phyloP scores from a whole-genome alignment of 1,140 invertebrate species.

The Drosophila orena region DNA sequence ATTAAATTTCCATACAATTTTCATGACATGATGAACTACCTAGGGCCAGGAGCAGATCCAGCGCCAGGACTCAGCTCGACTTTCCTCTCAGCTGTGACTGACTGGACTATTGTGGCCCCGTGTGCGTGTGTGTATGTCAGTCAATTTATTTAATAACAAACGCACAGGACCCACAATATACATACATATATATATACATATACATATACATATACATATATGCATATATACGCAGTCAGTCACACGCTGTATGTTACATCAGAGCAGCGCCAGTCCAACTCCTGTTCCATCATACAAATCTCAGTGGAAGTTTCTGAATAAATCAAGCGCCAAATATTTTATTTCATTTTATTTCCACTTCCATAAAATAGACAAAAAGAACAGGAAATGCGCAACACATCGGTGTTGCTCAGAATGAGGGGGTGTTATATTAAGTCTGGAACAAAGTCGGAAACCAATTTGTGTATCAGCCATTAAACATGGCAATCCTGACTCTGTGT shows the following conservation, averaged over 20 bases:
- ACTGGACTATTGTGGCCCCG: slow-evolving; percentile 27
- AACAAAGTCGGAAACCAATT: no score
- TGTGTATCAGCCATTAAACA: no score
- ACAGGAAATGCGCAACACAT: background rate
- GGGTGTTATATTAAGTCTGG: no score
- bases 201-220: no score
- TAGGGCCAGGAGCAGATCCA: slow-evolving; percentile 51
- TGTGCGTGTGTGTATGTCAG: slow-evolving; percentile 59
- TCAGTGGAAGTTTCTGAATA: slow-evolving; percentile 65
- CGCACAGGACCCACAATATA: slow-evolving; percentile 37
- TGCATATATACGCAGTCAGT: slow-evolving; percentile 5
- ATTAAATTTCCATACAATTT: slow-evolving; percentile 84
- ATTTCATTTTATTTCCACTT: slow-evolving; percentile 67
- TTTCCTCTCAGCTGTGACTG: slow-evolving; percentile 41
- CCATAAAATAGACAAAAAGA: slow-evolving; percentile 38
- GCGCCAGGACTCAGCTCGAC: slow-evolving; percentile 36
- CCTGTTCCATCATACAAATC: slow-evolving; percentile 52
- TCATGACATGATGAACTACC: slow-evolving; percentile 84
- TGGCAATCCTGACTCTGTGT: no score
- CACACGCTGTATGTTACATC: slow-evolving; percentile 32
- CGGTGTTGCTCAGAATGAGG: no score
- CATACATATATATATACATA: no score
- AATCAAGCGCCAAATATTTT: slow-evolving; percentile 76
- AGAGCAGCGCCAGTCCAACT: slow-evolving; percentile 8
- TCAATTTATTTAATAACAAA: slow-evolving; percentile 84